These are phyloP conservation scores for Psittacula derbiana DNA, from an alignment of 2,797 vertebrate species.

Conservation along the genomic window DNA sequence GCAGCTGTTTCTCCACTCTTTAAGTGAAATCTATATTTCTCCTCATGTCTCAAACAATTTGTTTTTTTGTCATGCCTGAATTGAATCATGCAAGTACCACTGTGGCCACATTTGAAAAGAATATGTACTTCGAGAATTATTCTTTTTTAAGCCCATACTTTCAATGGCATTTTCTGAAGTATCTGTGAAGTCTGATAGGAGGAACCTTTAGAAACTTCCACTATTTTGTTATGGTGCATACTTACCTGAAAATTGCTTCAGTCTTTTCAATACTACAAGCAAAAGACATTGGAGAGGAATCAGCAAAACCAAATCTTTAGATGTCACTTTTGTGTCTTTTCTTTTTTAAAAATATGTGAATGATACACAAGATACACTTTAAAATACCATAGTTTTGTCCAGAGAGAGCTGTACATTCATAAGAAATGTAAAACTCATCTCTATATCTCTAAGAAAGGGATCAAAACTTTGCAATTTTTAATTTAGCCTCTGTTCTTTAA, in stretches of 20 bases:
- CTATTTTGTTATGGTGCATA: not conserved
- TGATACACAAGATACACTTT: not conserved
- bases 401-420: conserved; percentile 2
- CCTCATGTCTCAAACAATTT: not conserved
- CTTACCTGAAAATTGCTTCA: conserved; percentile 16
- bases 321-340: conserved; percentile 39
- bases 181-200: not conserved
- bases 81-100: not conserved
- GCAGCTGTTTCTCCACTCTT: not conserved
- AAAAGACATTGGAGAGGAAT: conserved; percentile 17
- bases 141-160: not conserved
- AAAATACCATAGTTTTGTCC: conserved; percentile 13
- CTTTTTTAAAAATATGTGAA: not conserved
- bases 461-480: not conserved
- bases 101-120: not conserved
- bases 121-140: not conserved
- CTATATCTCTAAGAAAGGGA: not conserved
- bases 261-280: not conserved
- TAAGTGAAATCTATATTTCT: not conserved
- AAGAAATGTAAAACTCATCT: not conserved
- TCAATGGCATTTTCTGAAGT: conserved; percentile 18
- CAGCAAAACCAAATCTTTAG: not conserved
- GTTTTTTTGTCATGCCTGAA: not conserved
- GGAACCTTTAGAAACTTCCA: conserved; percentile 11
- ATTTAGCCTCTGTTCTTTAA: not conserved